A percentile compares a stretch with the other conserved stretches of the same genome.
These are phyloP conservation scores for Agrotis exclamationis DNA, from an alignment of 2,888 invertebrate species.

Conservation along the genomic window DNA sequence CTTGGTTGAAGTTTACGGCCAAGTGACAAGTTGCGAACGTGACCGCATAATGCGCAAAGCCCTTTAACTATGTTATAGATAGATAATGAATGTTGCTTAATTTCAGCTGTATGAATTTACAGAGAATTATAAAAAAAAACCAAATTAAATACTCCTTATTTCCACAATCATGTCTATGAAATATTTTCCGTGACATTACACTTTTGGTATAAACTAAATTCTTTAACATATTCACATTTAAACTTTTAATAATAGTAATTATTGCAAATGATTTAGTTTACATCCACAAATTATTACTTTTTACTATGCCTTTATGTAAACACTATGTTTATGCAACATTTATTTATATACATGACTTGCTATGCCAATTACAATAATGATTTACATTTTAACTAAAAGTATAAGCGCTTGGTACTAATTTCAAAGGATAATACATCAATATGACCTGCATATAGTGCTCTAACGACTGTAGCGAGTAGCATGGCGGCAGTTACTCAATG, in stretches of 20 bases:
- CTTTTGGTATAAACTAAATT: conserved; percentile 30
- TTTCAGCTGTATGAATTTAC: conserved; percentile 34
- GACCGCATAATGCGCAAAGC: too few relatives aligned
- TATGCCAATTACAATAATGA: conserved; percentile 57
- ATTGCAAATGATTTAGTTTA: conserved; percentile 38
- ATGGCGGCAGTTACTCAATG: conserved; percentile 23
- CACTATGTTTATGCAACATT: conserved; percentile 46
- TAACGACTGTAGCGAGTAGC: conserved; percentile 55
- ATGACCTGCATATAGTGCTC: conserved; percentile 56
- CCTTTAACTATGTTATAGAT: too few relatives aligned
- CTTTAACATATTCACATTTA: conserved; percentile 35
- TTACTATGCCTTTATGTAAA: conserved; percentile 21
- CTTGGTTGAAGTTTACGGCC: too few relatives aligned
- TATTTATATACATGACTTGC: conserved; percentile 58
- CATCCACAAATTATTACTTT: conserved; percentile 23
- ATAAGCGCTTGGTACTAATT: conserved; percentile 62
- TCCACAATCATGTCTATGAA: conserved; percentile 1
- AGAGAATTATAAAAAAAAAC: conserved; percentile 2
- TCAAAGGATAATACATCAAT: conserved; percentile 60
- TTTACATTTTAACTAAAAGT: conserved; percentile 56
- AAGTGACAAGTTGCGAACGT: too few relatives aligned
- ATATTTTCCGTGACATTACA: conserved; percentile 34
- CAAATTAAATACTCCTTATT: conserved; percentile 9
- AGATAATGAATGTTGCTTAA: not conserved
- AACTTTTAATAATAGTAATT: conserved; percentile 20